These are phyloP conservation scores for Chymomyza amoena DNA, from an alignment of 2,888 invertebrate species.

Conservation along the genomic window DNA sequence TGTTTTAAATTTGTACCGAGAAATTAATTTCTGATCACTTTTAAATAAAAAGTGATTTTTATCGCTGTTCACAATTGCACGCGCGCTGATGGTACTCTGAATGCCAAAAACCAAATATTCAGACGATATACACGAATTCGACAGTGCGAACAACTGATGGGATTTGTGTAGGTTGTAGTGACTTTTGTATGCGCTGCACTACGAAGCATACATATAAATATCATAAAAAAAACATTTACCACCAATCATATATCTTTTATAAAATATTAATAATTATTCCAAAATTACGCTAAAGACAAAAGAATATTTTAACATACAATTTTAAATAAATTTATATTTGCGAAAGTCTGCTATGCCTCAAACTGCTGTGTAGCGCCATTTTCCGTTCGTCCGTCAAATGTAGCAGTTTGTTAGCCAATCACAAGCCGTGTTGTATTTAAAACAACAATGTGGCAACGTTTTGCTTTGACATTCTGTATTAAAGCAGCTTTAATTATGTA, in stretches of 20 bases:
- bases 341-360: constrained; percentile 23
- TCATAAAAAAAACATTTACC: not conserved
- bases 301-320: not conserved
- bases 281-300: not conserved
- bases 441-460: not conserved
- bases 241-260: not conserved
- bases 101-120: constrained; percentile 50
- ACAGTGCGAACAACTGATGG: not conserved
- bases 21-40: constrained; percentile 8
- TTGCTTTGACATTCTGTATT: not conserved
- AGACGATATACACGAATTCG: constrained; percentile 28
- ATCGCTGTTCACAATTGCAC: constrained; percentile 52
- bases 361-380: constrained; percentile 39
- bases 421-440: constrained; percentile 34
- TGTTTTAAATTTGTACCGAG: constrained; percentile 35
- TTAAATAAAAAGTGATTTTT: constrained; percentile 3
- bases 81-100: constrained; percentile 57
- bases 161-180: constrained; percentile 11
- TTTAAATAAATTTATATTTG: not conserved
- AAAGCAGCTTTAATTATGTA: not conserved
- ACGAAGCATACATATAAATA: not conserved
- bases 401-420: constrained; percentile 56
- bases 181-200: constrained; percentile 23
- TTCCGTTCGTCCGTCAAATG: constrained; percentile 59
- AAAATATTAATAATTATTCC: not conserved